Evolutionary conservation across 2,888 invertebrate species (phyloP).

Genomic region (Drosophila merina): DNA sequence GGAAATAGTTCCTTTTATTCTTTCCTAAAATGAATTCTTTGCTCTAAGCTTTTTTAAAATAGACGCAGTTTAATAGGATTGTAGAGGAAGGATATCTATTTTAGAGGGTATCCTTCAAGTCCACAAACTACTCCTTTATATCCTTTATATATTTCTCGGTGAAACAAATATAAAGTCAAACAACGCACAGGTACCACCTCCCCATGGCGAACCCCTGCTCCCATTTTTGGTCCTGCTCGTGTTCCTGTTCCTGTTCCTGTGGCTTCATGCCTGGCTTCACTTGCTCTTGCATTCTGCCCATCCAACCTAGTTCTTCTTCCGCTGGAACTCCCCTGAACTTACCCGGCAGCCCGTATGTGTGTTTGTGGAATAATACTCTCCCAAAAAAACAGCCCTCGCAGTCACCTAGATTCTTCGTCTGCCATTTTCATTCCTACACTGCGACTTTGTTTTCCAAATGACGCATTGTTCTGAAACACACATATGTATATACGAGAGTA

Average conservation of each 20-base stretch:
- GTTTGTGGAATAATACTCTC: constrained; percentile 26
- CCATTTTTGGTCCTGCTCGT: constrained; percentile 16
- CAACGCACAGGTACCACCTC: constrained; percentile 38
- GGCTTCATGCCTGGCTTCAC: constrained; percentile 57
- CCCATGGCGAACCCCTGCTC: constrained; percentile 15
- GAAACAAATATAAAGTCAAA: constrained; percentile 46
- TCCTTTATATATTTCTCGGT: constrained; percentile 11
- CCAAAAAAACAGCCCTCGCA: constrained; percentile 44
- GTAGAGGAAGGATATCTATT: not conserved
- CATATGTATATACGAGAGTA: constrained; percentile 5
- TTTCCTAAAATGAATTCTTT: too few species aligned
- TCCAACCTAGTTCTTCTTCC: constrained; percentile 45
- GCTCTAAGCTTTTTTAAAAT: too few species aligned
- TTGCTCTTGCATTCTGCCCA: constrained; percentile 54
- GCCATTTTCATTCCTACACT: constrained; percentile 41
- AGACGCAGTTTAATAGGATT: not conserved
- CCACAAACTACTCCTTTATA: not conserved
- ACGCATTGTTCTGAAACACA: constrained; percentile 66
- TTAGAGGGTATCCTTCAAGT: not conserved
- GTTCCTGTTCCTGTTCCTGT: constrained; percentile 31
- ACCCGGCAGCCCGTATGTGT: constrained; percentile 13
- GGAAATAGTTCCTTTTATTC: too few species aligned
- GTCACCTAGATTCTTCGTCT: constrained; percentile 72
- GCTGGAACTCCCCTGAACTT: constrained; percentile 8
- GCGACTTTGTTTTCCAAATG: constrained; percentile 67